Conservation (phyloP, 2,888 invertebrate species). For the Agrenia bidenticulata region DNA sequence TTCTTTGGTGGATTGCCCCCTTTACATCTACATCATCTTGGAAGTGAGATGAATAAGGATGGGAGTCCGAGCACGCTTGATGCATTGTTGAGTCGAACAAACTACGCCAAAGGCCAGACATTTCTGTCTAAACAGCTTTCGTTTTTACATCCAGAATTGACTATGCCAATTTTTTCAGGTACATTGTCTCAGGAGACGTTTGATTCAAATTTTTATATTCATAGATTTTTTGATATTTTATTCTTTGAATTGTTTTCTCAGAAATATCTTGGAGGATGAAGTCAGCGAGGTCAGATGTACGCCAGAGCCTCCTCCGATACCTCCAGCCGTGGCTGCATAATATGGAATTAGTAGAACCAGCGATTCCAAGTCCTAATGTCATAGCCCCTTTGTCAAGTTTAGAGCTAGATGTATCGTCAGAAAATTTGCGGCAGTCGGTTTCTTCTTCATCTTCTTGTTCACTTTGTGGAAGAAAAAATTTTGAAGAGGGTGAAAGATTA, state of each 20-base stretch:
- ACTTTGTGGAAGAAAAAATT: slow-evolving; percentile 46
- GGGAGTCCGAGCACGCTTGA: slow-evolving; percentile 76
- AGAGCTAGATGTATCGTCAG: slow-evolving; percentile 36
- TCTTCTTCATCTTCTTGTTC: slow-evolving; percentile 50
- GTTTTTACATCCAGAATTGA: slow-evolving; percentile 91
- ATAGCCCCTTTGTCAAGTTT: slow-evolving; percentile 44
- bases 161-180: slow-evolving; percentile 99
- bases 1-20: slow-evolving; percentile 73
- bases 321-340: slow-evolving; percentile 96
- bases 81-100: slow-evolving; percentile 73
- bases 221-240: slow-evolving; percentile 29
- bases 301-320: slow-evolving; percentile 86
- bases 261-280: slow-evolving; percentile 97
- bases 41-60: slow-evolving; percentile 55
- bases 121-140: slow-evolving; percentile 90
- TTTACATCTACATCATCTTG: slow-evolving; percentile 40
- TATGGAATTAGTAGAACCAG: slow-evolving; percentile 96
- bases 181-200: neutral
- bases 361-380: slow-evolving; percentile 68
- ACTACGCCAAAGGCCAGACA: slow-evolving; percentile 89
- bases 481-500: slow-evolving; percentile 43
- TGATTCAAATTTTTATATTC: neutral
- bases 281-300: slow-evolving; percentile 88
- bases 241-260: slow-evolving; percentile 60
- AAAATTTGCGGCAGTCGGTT: slow-evolving; percentile 41